Evolutionary conservation across 2,888 invertebrate species (phyloP).

Genomic region (Geophilus truncorum): DNA sequence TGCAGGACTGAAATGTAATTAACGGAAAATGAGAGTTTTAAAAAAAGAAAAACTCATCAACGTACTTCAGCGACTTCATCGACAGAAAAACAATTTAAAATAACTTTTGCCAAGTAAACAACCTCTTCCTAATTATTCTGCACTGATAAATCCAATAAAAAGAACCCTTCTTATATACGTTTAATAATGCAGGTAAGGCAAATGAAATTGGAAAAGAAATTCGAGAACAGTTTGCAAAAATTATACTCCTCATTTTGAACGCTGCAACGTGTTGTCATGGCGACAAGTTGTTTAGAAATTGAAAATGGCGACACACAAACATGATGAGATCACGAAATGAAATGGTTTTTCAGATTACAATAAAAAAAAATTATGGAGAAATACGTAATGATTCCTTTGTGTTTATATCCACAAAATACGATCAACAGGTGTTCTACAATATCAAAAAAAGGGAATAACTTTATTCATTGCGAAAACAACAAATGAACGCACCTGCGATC

Average conservation of each 20-base stretch:
- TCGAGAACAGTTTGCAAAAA: not conserved
- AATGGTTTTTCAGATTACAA: not conserved
- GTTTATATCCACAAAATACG: too few relatives aligned
- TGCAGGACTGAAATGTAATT: not conserved
- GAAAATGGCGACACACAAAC: not conserved
- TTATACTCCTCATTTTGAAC: not conserved
- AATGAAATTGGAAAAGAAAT: not conserved
- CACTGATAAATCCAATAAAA: too few relatives aligned
- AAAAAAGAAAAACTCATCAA: not conserved
- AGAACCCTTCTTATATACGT: too few relatives aligned
- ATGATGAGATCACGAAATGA: not conserved
- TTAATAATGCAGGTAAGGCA: too few relatives aligned
- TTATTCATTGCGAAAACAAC: too few relatives aligned
- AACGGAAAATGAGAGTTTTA: not conserved
- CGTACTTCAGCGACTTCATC: not conserved
- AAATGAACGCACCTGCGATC: too few relatives aligned
- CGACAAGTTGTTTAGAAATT: not conserved
- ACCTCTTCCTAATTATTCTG: too few relatives aligned
- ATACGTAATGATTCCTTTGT: too few relatives aligned
- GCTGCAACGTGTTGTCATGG: not conserved
- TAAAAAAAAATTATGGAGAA: not conserved
- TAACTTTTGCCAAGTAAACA: too few relatives aligned
- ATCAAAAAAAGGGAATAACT: too few relatives aligned
- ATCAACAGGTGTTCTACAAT: too few relatives aligned
- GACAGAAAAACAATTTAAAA: too few relatives aligned